Percentiles rank a stretch among this genome's conserved stretches.
These are phyloP conservation scores for Herpailurus yagouaroundi DNA, from an alignment of 2,113 vertebrate species.

Conservation along the genomic window DNA sequence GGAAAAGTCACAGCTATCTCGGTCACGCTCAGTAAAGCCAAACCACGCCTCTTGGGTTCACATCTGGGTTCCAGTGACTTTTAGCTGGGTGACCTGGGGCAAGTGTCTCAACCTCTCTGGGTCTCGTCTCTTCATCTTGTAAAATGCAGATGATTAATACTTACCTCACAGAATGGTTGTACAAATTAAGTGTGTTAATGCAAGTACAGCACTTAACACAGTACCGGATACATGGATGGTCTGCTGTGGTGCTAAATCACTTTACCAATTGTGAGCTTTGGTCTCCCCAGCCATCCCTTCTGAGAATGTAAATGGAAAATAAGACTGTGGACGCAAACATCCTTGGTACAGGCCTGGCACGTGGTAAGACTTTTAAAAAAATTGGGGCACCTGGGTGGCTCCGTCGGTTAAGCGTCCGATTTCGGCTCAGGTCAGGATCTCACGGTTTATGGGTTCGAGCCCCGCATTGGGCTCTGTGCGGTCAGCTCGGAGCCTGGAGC, in stretches of 20 bases:
- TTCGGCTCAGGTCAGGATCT: too few species aligned
- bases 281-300: neutral
- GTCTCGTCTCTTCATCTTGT: neutral
- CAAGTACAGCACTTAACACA: neutral
- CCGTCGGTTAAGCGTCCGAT: too few species aligned
- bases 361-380: neutral
- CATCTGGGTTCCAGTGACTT: neutral
- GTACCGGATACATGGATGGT: neutral
- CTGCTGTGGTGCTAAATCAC: neutral
- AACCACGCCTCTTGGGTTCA: neutral
- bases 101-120: constrained; percentile 3
- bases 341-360: neutral
- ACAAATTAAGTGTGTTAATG: neutral
- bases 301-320: neutral
- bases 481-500: too few species aligned
- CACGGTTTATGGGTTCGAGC: too few species aligned
- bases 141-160: neutral
- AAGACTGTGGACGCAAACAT: neutral
- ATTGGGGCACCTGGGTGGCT: too few species aligned
- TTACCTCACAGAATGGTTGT: neutral
- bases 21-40: neutral
- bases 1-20: neutral
- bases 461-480: too few species aligned
- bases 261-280: neutral
- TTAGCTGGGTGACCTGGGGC: neutral